Evolutionary conservation across 2,888 invertebrate genomes (phyloP).

Genomic region (Stenoptilia bipunctidactyla): DNA sequence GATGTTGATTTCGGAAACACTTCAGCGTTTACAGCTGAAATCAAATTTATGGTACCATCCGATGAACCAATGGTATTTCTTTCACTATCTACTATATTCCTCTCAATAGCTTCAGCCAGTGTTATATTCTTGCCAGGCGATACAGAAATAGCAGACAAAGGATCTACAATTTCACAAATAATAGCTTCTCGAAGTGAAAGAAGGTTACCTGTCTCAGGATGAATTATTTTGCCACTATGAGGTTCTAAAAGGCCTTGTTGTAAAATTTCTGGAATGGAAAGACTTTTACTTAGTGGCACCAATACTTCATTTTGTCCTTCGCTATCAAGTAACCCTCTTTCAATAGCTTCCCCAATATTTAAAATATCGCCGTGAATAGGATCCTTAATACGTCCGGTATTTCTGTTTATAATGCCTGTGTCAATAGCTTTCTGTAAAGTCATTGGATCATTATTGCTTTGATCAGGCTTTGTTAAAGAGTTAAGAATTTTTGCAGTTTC

Average conservation of each 20-base stretch:
- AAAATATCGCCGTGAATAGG: constrained; percentile 84
- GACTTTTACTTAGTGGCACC: constrained; percentile 83
- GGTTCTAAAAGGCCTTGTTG: constrained; percentile 88
- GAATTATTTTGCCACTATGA: constrained; percentile 80
- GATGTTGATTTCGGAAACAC: constrained; percentile 65
- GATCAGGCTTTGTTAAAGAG: constrained; percentile 68
- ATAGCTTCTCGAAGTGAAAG: constrained; percentile 87
- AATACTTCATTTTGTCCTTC: constrained; percentile 81
- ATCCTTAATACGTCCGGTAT: constrained; percentile 84
- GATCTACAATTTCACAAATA: constrained; percentile 89
- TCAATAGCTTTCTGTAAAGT: constrained; percentile 84
- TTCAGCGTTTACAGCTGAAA: constrained; percentile 78
- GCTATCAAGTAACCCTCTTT: constrained; percentile 84
- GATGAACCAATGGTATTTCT: constrained; percentile 75
- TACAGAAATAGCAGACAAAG: constrained; percentile 77
- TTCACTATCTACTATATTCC: constrained; percentile 78
- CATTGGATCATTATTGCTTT: constrained; percentile 71
- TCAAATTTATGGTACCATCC: constrained; percentile 74
- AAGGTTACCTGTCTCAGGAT: constrained; percentile 87
- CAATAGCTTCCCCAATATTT: constrained; percentile 86
- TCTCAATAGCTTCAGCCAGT: constrained; percentile 81
- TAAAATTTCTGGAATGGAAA: constrained; percentile 86
- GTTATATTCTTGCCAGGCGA: constrained; percentile 76
- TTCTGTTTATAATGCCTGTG: constrained; percentile 77
- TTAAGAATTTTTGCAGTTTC: constrained; percentile 80